Evolutionary conservation across 2,888 invertebrate species (phyloP).

Genomic region (Nephrotoma guestfalica): DNA sequence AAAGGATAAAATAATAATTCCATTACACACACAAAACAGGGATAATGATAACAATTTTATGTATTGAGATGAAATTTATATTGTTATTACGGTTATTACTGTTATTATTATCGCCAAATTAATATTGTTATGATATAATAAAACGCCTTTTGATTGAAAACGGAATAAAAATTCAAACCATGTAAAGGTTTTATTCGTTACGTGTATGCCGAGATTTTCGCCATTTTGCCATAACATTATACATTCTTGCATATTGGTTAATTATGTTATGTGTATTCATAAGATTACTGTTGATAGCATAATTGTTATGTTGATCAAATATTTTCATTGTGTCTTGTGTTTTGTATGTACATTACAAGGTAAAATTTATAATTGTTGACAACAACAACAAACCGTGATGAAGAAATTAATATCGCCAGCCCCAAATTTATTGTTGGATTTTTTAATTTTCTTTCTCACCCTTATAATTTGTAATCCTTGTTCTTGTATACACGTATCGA

Average conservation of each 20-base stretch:
- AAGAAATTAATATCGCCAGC: not conserved
- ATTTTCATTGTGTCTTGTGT: not conserved
- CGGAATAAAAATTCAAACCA: not conserved
- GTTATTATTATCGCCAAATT: not conserved
- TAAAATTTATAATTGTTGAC: not conserved
- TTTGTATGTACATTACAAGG: not conserved
- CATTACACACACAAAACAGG: not conserved
- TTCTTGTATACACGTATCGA: not conserved
- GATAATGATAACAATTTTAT: not conserved
- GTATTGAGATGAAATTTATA: not conserved
- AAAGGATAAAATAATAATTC: not conserved
- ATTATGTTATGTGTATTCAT: no score
- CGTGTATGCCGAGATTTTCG: not conserved
- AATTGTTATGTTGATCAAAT: not conserved
- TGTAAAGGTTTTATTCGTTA: not conserved
- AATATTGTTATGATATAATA: not conserved
- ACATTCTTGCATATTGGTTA: not conserved
- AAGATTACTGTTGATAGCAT: not conserved
- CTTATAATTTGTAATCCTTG: not conserved
- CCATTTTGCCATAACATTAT: not conserved
- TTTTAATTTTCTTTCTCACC: not conserved
- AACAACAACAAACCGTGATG: not conserved
- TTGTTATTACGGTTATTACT: not conserved
- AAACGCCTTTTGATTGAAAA: not conserved
- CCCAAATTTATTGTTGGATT: not conserved